Evolutionary conservation across 2,888 invertebrate species (phyloP).

Genomic region (Minunthozetes semirufus): DNA sequence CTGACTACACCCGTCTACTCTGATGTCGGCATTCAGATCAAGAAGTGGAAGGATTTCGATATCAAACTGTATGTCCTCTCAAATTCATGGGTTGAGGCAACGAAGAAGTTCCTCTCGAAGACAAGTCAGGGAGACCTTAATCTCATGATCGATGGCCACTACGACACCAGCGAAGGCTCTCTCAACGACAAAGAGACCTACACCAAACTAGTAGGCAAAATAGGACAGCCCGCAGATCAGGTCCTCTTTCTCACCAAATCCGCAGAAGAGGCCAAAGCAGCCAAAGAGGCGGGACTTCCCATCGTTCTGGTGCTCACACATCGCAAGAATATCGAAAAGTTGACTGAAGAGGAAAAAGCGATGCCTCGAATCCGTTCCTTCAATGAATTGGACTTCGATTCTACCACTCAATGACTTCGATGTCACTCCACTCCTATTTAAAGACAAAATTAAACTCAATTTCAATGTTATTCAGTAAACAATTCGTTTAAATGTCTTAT

Average conservation of each 20-base stretch:
- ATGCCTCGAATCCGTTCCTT: constrained; percentile 30
- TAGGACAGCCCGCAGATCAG: background rate
- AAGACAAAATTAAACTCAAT: too few relatives aligned
- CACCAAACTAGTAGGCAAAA: background rate
- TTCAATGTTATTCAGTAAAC: too few relatives aligned
- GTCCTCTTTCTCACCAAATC: constrained; percentile 35
- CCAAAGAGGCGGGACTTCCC: constrained; percentile 29
- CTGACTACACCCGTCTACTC: constrained; percentile 32
- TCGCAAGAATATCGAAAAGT: constrained; percentile 18
- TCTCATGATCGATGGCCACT: constrained; percentile 31
- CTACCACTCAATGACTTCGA: too few relatives aligned
- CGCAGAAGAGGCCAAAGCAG: constrained; percentile 5
- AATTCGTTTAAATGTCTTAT: too few relatives aligned
- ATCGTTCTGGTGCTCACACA: constrained; percentile 34
- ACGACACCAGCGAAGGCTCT: constrained; percentile 16
- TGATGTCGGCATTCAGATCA: constrained; percentile 35
- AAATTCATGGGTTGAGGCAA: constrained; percentile 34
- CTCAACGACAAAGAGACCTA: constrained; percentile 19
- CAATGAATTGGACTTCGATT: constrained; percentile 33
- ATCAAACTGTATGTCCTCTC: constrained; percentile 33
- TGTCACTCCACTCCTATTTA: too few relatives aligned
- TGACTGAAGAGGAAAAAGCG: constrained; percentile 33
- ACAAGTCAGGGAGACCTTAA: constrained; percentile 35
- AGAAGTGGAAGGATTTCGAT: constrained; percentile 29
- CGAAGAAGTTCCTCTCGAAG: constrained; percentile 23